These are phyloP conservation scores for Cnemophilus loriae DNA, from an alignment of 2,113 vertebrate genomes.

Conservation along the genomic window DNA sequence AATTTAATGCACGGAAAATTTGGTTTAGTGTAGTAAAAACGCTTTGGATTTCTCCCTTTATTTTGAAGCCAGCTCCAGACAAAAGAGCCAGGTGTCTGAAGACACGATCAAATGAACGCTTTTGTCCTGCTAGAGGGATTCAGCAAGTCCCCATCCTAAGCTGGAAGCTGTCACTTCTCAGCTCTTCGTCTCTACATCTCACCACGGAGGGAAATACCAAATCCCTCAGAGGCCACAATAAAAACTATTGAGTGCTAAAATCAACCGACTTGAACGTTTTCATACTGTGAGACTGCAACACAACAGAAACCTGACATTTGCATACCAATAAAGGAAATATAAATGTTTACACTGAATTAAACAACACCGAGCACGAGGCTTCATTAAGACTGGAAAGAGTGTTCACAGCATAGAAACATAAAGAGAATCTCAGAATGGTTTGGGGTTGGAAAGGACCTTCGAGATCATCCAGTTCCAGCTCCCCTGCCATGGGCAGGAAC, in stretches of 20 bases:
- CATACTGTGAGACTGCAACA: neutral
- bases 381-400: neutral
- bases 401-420: neutral
- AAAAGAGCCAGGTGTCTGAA: constrained; percentile 8
- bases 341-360: neutral
- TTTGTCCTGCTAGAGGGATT: neutral
- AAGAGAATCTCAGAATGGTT: neutral
- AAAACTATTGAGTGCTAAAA: neutral
- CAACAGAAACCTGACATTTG: neutral
- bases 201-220: neutral
- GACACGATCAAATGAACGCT: neutral
- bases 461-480: neutral
- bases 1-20: neutral
- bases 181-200: neutral
- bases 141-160: neutral
- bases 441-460: neutral
- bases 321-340: neutral
- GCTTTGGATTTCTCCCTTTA: neutral
- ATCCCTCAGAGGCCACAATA: neutral
- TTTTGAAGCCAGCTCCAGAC: neutral
- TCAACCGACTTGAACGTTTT: neutral
- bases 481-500: neutral
- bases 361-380: neutral
- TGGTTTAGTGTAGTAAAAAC: neutral
- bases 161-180: neutral